These are phyloP conservation scores for Neoitamus cyanurus DNA, from an alignment of 2,888 invertebrate genomes.

Conservation along the genomic window DNA sequence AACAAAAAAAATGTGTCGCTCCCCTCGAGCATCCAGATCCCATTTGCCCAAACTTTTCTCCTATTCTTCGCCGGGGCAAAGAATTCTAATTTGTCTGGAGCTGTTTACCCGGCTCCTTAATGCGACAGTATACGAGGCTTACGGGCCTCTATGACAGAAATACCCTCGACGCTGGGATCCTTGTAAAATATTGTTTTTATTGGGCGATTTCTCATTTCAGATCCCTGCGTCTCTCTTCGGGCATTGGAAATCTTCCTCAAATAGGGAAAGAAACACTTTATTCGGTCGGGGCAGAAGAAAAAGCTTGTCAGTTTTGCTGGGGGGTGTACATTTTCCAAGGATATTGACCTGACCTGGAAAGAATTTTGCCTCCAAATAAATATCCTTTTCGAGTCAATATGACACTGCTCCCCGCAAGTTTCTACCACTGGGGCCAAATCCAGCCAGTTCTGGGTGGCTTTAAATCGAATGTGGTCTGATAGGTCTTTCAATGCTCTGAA, in stretches of 20 bases:
- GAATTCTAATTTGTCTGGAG: conserved; percentile 27
- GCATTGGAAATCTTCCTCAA: background rate
- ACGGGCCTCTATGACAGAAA: conserved; percentile 19
- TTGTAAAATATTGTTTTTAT: conserved; percentile 36
- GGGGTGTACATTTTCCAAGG: background rate
- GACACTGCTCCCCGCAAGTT: background rate
- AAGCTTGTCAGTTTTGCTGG: background rate
- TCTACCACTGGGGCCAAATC: background rate
- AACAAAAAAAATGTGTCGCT: background rate
- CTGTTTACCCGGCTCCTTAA: conserved; percentile 19
- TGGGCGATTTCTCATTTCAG: conserved; percentile 21
- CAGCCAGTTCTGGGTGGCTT: no score
- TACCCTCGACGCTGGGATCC: background rate
- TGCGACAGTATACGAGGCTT: background rate
- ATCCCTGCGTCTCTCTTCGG: background rate
- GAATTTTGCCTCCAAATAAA: conserved; percentile 2
- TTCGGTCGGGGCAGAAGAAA: background rate
- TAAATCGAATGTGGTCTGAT: conserved; percentile 10
- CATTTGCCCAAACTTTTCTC: conserved; percentile 7
- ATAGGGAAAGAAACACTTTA: background rate
- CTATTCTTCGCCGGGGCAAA: background rate
- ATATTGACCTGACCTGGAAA: background rate
- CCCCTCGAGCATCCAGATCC: background rate
- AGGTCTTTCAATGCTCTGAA: background rate
- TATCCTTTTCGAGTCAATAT: background rate